Evolutionary conservation across 2,797 vertebrate genomes (phyloP).

Genomic region (Chaetodon trifasciatus): DNA sequence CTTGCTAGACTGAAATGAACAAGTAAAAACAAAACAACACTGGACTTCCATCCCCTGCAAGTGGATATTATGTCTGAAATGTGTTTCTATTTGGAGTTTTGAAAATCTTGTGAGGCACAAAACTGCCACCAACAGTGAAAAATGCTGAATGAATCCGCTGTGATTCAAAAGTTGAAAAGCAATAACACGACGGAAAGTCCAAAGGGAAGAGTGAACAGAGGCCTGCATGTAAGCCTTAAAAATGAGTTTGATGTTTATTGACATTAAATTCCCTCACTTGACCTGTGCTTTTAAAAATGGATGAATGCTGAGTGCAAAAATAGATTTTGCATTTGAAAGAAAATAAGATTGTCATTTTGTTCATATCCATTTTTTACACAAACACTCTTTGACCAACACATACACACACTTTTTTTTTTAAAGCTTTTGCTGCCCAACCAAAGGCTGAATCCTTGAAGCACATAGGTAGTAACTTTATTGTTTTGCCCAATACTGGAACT

Average conservation of each 20-base stretch:
- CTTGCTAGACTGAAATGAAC: neutral
- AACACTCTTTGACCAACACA: slow-evolving; percentile 39
- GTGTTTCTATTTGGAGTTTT: neutral
- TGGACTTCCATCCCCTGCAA: neutral
- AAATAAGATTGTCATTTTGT: slow-evolving; percentile 82
- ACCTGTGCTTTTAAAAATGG: slow-evolving; percentile 75
- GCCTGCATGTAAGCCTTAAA: slow-evolving; percentile 38
- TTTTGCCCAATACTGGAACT: slow-evolving; percentile 20
- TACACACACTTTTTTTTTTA: slow-evolving; percentile 55
- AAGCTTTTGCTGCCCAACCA: slow-evolving; percentile 68
- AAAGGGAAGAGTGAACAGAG: slow-evolving; percentile 18
- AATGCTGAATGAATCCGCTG: neutral
- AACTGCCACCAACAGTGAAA: neutral
- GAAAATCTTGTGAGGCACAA: neutral
- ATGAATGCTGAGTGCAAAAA: slow-evolving; percentile 82
- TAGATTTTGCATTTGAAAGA: slow-evolving; percentile 80
- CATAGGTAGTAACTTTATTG: slow-evolving; percentile 56
- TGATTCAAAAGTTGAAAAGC: slow-evolving; percentile 18
- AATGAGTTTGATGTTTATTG: slow-evolving; percentile 37
- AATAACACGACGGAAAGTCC: neutral
- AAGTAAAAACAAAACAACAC: neutral
- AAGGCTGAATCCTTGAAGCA: slow-evolving; percentile 54
- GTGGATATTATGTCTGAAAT: neutral
- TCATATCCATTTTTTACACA: slow-evolving; percentile 29
- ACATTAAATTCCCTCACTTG: slow-evolving; percentile 66